Conservation (phyloP, 37 sponge, comb jelly and placozoan species). For the Axinella damicornis region DNA sequence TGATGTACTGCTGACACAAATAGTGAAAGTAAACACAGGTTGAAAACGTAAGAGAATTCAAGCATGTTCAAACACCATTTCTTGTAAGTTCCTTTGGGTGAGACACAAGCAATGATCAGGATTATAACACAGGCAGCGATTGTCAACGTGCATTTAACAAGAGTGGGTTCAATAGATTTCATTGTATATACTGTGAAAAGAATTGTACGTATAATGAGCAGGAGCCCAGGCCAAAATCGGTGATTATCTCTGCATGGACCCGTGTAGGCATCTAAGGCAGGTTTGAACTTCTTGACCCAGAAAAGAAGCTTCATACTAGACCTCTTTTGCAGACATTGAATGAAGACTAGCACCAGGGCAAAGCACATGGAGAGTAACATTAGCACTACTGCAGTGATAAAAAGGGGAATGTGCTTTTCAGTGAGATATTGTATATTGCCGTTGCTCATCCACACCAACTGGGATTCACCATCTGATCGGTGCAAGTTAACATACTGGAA, state of each 20-base stretch:
- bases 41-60: not conserved
- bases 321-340: not conserved
- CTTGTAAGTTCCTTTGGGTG: constrained; percentile 1
- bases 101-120: not conserved
- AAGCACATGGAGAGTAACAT: not conserved
- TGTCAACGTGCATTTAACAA: not conserved
- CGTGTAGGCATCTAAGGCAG: constrained; percentile 19
- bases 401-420: constrained; percentile 3
- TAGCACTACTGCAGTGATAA: not conserved
- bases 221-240: constrained; percentile 22
- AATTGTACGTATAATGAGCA: not conserved
- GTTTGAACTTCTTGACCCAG: constrained; percentile 19
- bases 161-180: not conserved
- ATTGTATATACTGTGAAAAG: not conserved
- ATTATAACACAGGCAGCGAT: not conserved
- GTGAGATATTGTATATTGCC: not conserved
- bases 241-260: constrained; percentile 10
- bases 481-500: not conserved
- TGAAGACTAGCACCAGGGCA: constrained; percentile 14
- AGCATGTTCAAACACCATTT: not conserved
- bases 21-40: not conserved
- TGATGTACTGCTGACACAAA: no score
- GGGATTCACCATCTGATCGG: not conserved
- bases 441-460: constrained; percentile 12
- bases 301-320: not conserved